Conservation (phyloP, 2,113 vertebrate genomes). For the Lanius collurio region DNA sequence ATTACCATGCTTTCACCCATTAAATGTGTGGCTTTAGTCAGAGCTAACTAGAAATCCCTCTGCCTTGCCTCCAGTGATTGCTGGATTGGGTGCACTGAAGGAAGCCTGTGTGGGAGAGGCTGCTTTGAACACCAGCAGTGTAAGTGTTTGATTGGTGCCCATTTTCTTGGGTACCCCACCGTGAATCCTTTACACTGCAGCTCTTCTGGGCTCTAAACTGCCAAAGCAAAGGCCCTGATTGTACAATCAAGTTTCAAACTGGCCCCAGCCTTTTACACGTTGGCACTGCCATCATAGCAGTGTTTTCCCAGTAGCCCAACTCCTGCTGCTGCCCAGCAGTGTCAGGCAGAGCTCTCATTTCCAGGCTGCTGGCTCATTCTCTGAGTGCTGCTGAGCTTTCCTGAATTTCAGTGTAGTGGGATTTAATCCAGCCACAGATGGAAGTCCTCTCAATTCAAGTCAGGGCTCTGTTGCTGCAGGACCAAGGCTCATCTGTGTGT, state of each 20-base stretch:
- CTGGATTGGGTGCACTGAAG: background rate
- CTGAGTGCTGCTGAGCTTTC: background rate
- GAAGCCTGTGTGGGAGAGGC: background rate
- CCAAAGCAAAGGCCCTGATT: background rate
- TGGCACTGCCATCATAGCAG: background rate
- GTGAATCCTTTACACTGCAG: background rate
- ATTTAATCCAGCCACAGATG: background rate
- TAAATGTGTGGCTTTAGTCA: background rate
- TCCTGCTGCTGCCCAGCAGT: background rate
- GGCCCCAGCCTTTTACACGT: background rate
- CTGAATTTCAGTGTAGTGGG: background rate
- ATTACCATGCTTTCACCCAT: background rate
- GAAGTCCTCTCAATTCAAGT: background rate
- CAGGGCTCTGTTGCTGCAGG: background rate
- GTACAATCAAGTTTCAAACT: background rate
- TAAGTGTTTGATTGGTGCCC: background rate
- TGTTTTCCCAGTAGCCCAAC: background rate
- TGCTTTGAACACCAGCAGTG: background rate
- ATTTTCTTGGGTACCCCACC: background rate
- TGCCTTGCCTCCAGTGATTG: background rate
- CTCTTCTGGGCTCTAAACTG: background rate
- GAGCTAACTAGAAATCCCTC: background rate
- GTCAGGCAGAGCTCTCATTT: background rate
- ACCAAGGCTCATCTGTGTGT: background rate
- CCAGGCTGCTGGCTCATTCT: background rate